Evolutionary conservation across 64 coral and sea anemone genomes (phyloP).

Genomic region (Platygyra sinensis): DNA sequence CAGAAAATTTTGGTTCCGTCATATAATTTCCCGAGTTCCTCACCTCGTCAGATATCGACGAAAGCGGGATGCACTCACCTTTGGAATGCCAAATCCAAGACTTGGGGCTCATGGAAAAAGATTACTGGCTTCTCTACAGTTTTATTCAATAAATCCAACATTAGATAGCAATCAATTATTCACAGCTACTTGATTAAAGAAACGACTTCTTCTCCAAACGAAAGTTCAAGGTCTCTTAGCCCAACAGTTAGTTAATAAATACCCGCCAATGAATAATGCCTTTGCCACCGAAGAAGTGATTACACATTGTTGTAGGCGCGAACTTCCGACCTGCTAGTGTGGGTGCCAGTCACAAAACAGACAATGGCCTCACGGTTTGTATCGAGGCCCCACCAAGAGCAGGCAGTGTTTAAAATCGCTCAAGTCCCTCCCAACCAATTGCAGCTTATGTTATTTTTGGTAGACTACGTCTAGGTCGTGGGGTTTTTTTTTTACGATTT

Average conservation of each 20-base stretch:
- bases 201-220: neutral
- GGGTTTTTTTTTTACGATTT: neutral
- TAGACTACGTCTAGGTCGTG: neutral
- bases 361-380: neutral
- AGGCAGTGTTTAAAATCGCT: neutral
- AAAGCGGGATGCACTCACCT: neutral
- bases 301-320: neutral
- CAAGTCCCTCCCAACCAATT: neutral
- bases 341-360: neutral
- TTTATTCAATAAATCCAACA: constrained; percentile 10
- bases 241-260: neutral
- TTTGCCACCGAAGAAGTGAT: neutral
- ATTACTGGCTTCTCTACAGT: neutral
- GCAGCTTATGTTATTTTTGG: neutral
- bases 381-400: neutral
- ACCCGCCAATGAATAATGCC: neutral
- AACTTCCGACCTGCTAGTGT: constrained; percentile 6
- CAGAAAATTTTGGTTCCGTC: neutral
- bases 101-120: neutral
- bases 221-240: neutral
- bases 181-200: neutral
- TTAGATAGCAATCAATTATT: neutral
- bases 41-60: neutral
- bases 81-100: neutral
- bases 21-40: neutral